phyloP scores from a whole-genome alignment of 2,113 vertebrate genomes.

The Corythoichthys haematopterus region DNA sequence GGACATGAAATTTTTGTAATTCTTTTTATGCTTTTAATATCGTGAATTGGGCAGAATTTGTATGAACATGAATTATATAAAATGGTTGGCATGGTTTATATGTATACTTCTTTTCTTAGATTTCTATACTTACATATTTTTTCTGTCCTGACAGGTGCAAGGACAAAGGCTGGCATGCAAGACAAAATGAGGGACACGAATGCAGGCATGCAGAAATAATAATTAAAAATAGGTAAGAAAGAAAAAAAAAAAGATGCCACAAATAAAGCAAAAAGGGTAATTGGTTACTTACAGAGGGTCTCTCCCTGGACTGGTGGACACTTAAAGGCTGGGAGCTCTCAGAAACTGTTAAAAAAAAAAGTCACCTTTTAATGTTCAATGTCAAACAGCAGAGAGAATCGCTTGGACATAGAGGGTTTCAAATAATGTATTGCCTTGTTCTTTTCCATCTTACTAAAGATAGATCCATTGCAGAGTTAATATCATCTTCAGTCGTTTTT shows the following conservation, averaged over 20 bases:
- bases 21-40: background rate
- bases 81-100: too few species aligned
- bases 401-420: constrained; percentile 3
- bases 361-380: constrained; percentile 2
- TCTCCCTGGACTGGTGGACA: constrained; percentile 86
- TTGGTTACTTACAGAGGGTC: constrained; percentile 79
- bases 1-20: too few species aligned
- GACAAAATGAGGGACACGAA: constrained; percentile 23
- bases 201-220: constrained; percentile 13
- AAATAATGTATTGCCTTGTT: background rate
- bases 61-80: background rate
- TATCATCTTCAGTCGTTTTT: background rate
- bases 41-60: background rate
- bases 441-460: background rate
- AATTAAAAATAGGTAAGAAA: background rate
- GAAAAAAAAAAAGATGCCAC: background rate
- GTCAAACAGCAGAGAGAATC: constrained; percentile 23
- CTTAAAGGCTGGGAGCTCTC: constrained; percentile 82
- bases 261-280: background rate
- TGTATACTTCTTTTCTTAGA: background rate
- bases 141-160: constrained; percentile 39
- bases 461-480: background rate
- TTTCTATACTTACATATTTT: constrained; percentile 54
- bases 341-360: constrained; percentile 56
- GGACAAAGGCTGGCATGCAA: constrained; percentile 47